Evolutionary conservation across 1,140 invertebrate species (phyloP).

Genomic region (Drosophila kepulauana): DNA sequence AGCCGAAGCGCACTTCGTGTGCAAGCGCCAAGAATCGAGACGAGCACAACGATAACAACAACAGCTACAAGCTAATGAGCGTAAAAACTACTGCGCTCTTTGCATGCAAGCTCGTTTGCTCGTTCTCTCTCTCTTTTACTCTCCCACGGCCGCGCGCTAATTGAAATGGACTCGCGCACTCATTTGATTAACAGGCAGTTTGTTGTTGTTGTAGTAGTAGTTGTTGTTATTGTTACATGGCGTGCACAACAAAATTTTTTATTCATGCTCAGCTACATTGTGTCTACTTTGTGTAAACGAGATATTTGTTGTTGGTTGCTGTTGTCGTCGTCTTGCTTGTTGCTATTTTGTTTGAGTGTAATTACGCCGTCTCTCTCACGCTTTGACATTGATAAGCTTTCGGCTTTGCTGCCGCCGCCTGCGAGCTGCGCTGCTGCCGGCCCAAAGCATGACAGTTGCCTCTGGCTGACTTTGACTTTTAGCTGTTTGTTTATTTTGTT

Average conservation of each 20-base stretch:
- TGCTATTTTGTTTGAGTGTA: conserved; percentile 47
- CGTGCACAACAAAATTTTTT: conserved; percentile 34
- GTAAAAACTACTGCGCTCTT: conserved; percentile 36
- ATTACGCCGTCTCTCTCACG: conserved; percentile 43
- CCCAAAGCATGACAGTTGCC: conserved; percentile 41
- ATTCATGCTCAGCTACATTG: conserved; percentile 52
- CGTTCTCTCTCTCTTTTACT: background rate
- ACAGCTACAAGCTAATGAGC: conserved; percentile 49
- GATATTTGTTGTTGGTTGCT: conserved; percentile 27
- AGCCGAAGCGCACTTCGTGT: conserved; percentile 56
- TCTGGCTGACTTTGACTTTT: conserved; percentile 52
- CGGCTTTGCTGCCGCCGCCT: conserved; percentile 12
- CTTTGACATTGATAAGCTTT: conserved; percentile 73
- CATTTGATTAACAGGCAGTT: conserved; percentile 52
- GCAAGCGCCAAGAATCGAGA: conserved; percentile 59
- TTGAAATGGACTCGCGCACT: conserved; percentile 43
- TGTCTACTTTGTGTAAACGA: conserved; percentile 46
- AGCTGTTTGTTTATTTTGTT: conserved; percentile 34
- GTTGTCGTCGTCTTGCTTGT: background rate
- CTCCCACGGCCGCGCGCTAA: conserved; percentile 26
- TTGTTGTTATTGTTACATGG: conserved; percentile 40
- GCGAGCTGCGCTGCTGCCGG: conserved; percentile 32
- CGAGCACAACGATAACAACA: conserved; percentile 25
- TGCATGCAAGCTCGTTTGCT: conserved; percentile 9
- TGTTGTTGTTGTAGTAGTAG: conserved; percentile 9